These are phyloP conservation scores for Girardinus metallicus DNA, from an alignment of 2,797 vertebrate genomes.

Conservation along the genomic window DNA sequence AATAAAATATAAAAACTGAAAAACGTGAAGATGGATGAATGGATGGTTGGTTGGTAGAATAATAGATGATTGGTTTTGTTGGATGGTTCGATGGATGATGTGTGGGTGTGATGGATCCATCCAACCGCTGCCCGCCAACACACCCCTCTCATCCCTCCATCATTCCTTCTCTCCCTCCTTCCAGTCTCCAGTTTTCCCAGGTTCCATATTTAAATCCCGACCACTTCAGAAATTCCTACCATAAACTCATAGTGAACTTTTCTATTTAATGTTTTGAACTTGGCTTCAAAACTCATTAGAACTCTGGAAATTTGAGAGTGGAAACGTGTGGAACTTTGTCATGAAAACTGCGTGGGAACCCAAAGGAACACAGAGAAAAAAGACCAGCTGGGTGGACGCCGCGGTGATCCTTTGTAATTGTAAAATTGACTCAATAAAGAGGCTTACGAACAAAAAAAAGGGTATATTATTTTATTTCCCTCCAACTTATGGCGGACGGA, in stretches of 20 bases:
- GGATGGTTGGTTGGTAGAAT: background rate
- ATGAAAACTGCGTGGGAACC: background rate
- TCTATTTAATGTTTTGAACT: background rate
- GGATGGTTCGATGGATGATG: background rate
- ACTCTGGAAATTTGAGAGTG: background rate
- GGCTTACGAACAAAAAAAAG: background rate
- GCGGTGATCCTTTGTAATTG: background rate
- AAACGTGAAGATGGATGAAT: background rate
- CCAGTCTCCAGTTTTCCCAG: background rate
- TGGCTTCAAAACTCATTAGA: background rate
- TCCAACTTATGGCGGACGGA: constrained; percentile 3
- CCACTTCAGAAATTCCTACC: background rate
- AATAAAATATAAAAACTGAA: too few species aligned
- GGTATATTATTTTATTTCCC: constrained; percentile 7
- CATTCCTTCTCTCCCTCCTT: background rate
- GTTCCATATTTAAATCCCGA: background rate
- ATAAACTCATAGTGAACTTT: constrained; percentile 1
- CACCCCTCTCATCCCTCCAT: background rate
- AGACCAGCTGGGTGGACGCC: background rate
- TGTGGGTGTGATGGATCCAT: background rate
- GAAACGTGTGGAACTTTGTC: background rate
- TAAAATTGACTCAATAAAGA: background rate
- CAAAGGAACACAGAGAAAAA: background rate
- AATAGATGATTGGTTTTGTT: background rate
- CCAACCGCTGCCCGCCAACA: background rate